Conservation (phyloP, 2,113 vertebrate genomes). For the Drymodes brunneopygia region DNA sequence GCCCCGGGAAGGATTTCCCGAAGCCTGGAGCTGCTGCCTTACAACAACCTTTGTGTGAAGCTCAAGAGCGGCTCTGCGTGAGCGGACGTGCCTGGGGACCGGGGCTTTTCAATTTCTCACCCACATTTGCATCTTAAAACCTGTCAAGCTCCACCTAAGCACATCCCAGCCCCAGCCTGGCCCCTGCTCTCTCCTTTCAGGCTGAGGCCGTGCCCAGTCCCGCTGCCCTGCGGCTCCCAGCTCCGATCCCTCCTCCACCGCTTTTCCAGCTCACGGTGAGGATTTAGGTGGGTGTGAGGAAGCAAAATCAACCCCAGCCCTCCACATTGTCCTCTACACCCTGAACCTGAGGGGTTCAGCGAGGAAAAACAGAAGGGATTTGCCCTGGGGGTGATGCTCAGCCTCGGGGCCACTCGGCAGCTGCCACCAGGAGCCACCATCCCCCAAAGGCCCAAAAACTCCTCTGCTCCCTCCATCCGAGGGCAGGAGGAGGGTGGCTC, state of each 20-base stretch:
- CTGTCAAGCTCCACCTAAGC: neutral
- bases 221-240: neutral
- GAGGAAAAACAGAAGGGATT: neutral
- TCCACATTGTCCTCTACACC: neutral
- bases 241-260: neutral
- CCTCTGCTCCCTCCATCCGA: neutral
- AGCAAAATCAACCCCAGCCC: neutral
- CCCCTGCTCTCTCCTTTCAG: neutral
- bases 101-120: constrained; percentile 36
- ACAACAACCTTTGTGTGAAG: constrained; percentile 31
- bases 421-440: neutral
- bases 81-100: constrained; percentile 19
- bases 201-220: neutral
- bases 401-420: neutral
- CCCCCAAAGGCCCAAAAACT: neutral
- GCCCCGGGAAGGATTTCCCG: constrained; percentile 32
- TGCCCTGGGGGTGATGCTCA: neutral
- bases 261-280: neutral
- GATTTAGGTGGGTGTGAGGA: neutral
- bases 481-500: neutral
- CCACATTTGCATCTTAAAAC: constrained; percentile 65
- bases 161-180: neutral
- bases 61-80: neutral
- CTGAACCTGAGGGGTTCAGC: neutral
- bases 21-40: constrained; percentile 16